Conservation (phyloP, 2,888 invertebrate species). For the Phalera bucephala region DNA sequence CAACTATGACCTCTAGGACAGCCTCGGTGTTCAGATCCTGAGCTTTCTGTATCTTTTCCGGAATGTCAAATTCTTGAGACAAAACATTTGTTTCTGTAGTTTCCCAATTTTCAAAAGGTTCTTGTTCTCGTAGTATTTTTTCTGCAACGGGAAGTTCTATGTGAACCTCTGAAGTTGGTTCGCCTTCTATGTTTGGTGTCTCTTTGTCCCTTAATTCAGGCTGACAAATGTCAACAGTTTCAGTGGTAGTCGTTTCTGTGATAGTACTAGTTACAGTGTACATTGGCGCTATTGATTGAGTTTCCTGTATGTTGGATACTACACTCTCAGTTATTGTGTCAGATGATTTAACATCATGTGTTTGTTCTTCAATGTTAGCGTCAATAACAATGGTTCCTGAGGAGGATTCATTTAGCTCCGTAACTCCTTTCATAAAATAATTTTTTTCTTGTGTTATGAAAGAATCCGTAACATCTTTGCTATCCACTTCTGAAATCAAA, state of each 20-base stretch:
- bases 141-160: neutral
- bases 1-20: neutral
- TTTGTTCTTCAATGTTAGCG: neutral
- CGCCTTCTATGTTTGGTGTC: neutral
- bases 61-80: too few relatives aligned
- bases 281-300: neutral
- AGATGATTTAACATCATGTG: neutral
- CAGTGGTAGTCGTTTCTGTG: neutral
- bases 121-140: neutral
- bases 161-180: neutral
- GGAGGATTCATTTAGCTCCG: neutral
- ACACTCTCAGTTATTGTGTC: slow-evolving; percentile 1
- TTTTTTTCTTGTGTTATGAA: slow-evolving; percentile 7
- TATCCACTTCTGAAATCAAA: slow-evolving; percentile 6
- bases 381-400: neutral
- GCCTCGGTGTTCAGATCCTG: too few relatives aligned
- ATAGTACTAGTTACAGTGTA: slow-evolving; percentile 8
- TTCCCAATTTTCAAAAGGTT: too few relatives aligned
- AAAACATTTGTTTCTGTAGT: slow-evolving; percentile 2
- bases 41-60: neutral
- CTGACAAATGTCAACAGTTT: slow-evolving; percentile 1
- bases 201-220: neutral
- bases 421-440: neutral
- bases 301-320: neutral
- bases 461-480: slow-evolving; percentile 12